Percentiles rank a stretch among this genome's conserved stretches.
Evolutionary conservation across 2,113 vertebrate genomes (phyloP).

Genomic region (Geococcyx californianus): DNA sequence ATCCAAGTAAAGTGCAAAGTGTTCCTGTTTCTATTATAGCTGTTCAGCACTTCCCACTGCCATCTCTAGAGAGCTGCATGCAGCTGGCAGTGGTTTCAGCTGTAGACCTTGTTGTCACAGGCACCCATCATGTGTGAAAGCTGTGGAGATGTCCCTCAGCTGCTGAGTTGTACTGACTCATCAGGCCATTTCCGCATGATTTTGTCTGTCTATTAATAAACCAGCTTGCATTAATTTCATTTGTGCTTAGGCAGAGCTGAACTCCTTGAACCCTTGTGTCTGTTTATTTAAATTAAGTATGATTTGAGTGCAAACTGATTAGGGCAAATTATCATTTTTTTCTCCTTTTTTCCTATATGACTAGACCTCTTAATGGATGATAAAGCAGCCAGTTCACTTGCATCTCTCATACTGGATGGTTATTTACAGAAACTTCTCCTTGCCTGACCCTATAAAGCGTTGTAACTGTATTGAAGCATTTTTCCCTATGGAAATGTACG

Average conservation of each 20-base stretch:
- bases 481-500: neutral
- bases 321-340: neutral
- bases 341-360: neutral
- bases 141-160: neutral
- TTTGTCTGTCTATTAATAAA: neutral
- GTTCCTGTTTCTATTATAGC: neutral
- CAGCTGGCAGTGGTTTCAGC: neutral
- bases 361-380: neutral
- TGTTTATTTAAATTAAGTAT: slow-evolving; percentile 5
- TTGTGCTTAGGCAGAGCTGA: slow-evolving; percentile 1
- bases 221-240: neutral
- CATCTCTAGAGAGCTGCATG: neutral
- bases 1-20: accelerated
- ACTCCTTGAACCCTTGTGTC: neutral
- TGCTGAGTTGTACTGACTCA: neutral
- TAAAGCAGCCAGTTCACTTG: neutral
- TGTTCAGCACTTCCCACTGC: accelerated
- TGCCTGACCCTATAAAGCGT: neutral
- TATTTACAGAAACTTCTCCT: neutral
- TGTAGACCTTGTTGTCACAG: neutral
- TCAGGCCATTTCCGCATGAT: neutral
- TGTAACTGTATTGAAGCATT: neutral
- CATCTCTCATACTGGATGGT: neutral
- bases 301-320: neutral
- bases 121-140: neutral